Evolutionary conservation across 2,888 invertebrate genomes (phyloP).

Genomic region (Operophtera brumata): DNA sequence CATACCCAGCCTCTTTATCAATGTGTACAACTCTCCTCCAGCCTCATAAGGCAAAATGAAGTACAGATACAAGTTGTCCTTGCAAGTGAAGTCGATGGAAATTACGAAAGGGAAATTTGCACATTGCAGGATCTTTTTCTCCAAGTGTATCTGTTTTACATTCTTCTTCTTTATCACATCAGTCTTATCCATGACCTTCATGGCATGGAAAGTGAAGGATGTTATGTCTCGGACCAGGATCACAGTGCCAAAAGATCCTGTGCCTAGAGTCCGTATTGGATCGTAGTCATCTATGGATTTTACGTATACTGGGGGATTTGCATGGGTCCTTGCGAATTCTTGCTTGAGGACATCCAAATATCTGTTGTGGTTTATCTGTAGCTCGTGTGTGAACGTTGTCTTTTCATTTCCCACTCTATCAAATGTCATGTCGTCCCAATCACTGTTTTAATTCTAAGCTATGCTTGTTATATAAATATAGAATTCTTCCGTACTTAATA

Average conservation of each 20-base stretch:
- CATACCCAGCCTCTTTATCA: constrained; percentile 79
- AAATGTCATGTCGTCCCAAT: constrained; percentile 35
- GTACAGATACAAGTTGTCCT: constrained; percentile 91
- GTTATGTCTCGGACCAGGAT: constrained; percentile 84
- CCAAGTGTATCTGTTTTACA: constrained; percentile 89
- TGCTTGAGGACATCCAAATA: constrained; percentile 56
- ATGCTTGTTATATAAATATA: too few relatives aligned
- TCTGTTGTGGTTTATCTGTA: constrained; percentile 49
- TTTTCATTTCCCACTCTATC: constrained; percentile 38
- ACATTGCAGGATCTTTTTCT: constrained; percentile 91
- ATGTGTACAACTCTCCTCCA: constrained; percentile 91
- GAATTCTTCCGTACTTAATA: too few relatives aligned
- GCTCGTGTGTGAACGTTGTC: constrained; percentile 41
- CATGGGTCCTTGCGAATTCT: constrained; percentile 48
- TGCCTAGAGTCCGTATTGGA: constrained; percentile 86
- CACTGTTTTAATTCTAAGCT: not conserved
- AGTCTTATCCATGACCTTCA: constrained; percentile 92
- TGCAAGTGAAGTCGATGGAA: constrained; percentile 87
- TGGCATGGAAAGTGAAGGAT: constrained; percentile 84
- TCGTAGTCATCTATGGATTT: constrained; percentile 83
- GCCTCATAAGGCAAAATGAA: constrained; percentile 89
- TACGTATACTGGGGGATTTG: constrained; percentile 32
- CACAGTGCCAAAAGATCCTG: constrained; percentile 93
- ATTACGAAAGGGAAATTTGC: constrained; percentile 92
- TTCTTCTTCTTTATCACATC: constrained; percentile 91